Base-by-base conservation (phyloP, 2,888 invertebrate species). In the Protula sp. region DNA sequence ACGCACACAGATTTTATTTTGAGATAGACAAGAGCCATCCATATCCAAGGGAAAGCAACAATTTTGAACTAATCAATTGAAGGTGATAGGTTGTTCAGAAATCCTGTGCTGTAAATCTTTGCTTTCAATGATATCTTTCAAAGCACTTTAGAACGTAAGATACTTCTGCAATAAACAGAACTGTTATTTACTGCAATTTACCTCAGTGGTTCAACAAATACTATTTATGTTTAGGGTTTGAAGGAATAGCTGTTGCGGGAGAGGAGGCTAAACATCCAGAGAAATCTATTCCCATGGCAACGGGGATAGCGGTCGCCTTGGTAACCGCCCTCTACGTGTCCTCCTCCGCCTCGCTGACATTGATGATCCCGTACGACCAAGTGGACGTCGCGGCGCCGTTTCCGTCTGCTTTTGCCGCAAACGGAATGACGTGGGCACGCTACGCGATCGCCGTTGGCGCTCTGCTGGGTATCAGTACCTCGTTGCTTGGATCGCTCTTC, bases 401-500 rank as follows among this genome's bases (percentile, higher is more conserved):
- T 58, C 72, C 77, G 4, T 67, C 69, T 4, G 78, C 78, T 3
- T 75, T 78, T 59, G 70, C 66, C 0, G 63, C 67, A 47, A 67
- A 70, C 45, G 70, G 70, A 0, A 53, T 74, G 3, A 61, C 54
- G 24, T 78, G 77, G 77, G 76, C 74, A 22, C 72, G 68, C 54
- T 64, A 68, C 26, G 60, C 75, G 3, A 72, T 77, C 14, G 70
- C 74, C 19, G 60, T 76, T 26, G 77, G 77, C 4, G 71, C 76
- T 3, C 57, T 77, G 14, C 63, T 75, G 22, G 75, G 75, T 1
- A 69, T 77, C 27, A 70, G 69, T 45, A 74, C 76, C 28, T 65
- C 74, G 4, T 69, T 73, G 45, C 67, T 93, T 59, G 91, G 93
- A 1, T 91, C 91, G 0, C 82, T 94, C 31, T 94, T 91, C 79